Base-by-base conservation (phyloP, 1,140 invertebrate genomes). In the Drosophila baimaii region DNA sequence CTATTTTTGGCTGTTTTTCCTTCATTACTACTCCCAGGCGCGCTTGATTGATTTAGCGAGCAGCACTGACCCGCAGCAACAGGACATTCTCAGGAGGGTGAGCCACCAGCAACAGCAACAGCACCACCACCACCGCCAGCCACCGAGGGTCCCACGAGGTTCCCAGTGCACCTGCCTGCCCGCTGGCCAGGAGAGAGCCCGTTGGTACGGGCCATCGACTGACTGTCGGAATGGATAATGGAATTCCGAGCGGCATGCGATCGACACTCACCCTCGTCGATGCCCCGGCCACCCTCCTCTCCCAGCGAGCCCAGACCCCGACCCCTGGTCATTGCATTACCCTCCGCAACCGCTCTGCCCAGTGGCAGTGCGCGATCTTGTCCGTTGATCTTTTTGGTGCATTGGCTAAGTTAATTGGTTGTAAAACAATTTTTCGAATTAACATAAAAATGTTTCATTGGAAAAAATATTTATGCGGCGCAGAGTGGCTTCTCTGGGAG, bases 361-460 rank as follows among this genome's bases (percentile, higher is more conserved):
- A 43, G 39, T 19, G 39, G 39, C 39, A 35, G 51, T 57, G 56
- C 44, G 37, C 77, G 86, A 88, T 90, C 86, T 90, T 90, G 82
- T 90, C 79, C 88, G 84, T 88, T 88, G 84, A 88, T 88, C 84
- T 88, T 88, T 88, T 88, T 88, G 84, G 85, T 88, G 84, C 84
- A 88, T 88, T 88, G 84, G 84, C 84, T 80, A 84, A 88, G 84
- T 89, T 88, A 88, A 88, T 88, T 88, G 84, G 84, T 88, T 88
- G 84, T 88, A 88, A 88, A 88, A 88, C 84, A 88, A 88, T 88
- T 88, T 88, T 88, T 88, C 82, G 84, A 88, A 88, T 88, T 88
- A 88, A 88, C 84, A 88, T 88, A 88, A 88, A 88, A 89, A 88
- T 90, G 84, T 88, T 88, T 88, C 84, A 88, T 88, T 84, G 84